Evolutionary conservation across 2,888 invertebrate genomes (phyloP).

Genomic region (Cyclophora albipunctata): DNA sequence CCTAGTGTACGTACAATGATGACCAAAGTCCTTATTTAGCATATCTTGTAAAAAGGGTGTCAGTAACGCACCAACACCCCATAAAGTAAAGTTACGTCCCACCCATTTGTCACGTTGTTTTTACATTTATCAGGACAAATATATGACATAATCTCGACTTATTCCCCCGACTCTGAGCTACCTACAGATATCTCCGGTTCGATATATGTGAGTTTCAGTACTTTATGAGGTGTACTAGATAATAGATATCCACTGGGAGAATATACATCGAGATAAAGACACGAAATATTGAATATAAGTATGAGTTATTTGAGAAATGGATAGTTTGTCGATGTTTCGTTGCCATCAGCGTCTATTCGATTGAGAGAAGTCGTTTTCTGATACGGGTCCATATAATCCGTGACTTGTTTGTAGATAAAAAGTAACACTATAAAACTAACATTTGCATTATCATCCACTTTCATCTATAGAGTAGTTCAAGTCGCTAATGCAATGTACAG

Average conservation of each 20-base stretch:
- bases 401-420: too few relatives aligned
- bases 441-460: too few relatives aligned
- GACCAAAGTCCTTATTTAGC: neutral
- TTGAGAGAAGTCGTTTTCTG: neutral
- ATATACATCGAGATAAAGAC: constrained; percentile 5
- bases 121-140: constrained; percentile 28
- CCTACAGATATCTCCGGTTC: constrained; percentile 19
- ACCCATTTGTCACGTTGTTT: constrained; percentile 28
- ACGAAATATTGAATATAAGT: constrained; percentile 10
- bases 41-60: constrained; percentile 7
- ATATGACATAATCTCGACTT: constrained; percentile 29
- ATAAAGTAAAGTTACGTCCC: constrained; percentile 4
- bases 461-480: too few relatives aligned
- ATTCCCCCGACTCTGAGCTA: constrained; percentile 27
- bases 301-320: constrained; percentile 4
- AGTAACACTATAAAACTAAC: too few relatives aligned
- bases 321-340: constrained; percentile 10
- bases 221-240: constrained; percentile 2
- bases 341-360: neutral
- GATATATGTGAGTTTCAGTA: constrained; percentile 22
- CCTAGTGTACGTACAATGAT: too few relatives aligned
- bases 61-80: constrained; percentile 5
- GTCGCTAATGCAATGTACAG: too few relatives aligned
- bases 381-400: too few relatives aligned
- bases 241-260: constrained; percentile 10